Evolutionary conservation across 2,113 vertebrate species (phyloP), one percentile per base, ranked within the genome.

Genomic region (Trematocara stigmaticum): DNA sequence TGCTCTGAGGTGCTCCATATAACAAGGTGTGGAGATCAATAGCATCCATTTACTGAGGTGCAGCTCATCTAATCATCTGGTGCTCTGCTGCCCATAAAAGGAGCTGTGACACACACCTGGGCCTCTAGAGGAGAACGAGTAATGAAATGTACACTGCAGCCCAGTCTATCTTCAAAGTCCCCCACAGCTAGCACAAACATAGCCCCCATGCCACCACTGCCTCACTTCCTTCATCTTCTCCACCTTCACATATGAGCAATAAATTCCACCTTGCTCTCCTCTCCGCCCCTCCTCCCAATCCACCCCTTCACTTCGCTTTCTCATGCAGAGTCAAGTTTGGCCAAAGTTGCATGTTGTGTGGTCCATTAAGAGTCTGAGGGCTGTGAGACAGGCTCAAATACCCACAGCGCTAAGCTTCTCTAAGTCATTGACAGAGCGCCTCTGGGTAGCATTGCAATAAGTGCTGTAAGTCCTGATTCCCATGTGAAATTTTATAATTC

Each of bases 21-120:
- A 95, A 96, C 94, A 93, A 91, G 90, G 89, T 93, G 94, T 91
- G 93, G 92, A 92, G 94, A 95, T 95, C 95, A 95, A 96, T 95
- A 95, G 92, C 91, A 86, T 95, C 94, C 93, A 95, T 95, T 94
- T 91, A 86, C 92, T 79, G 88, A 89, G 92, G 91, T 93, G 92
- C 92, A 89, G 92, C 91, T 92, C 92, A 87, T 93, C 94, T 94
- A 91, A 95, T 96, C 95, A 94, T 92, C 85, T 87, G 90, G 90
- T 47, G 84, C 89, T 86, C 84, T 56, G 88, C 82, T 90, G 87
- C 80, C 88, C 88, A 91, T 79, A 83, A 87, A 83, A 83, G 92
- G 91, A 82, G 92, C 92, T 86, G 88, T 40, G 83, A 94, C 93
- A 87, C 86, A 89, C 93, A 92, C 85, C 85, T 40, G 56, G 76